Evolutionary conservation across 2,797 vertebrate species (phyloP), one percentile per base, ranked within the genome.

Genomic region (Leuciscus waleckii): DNA sequence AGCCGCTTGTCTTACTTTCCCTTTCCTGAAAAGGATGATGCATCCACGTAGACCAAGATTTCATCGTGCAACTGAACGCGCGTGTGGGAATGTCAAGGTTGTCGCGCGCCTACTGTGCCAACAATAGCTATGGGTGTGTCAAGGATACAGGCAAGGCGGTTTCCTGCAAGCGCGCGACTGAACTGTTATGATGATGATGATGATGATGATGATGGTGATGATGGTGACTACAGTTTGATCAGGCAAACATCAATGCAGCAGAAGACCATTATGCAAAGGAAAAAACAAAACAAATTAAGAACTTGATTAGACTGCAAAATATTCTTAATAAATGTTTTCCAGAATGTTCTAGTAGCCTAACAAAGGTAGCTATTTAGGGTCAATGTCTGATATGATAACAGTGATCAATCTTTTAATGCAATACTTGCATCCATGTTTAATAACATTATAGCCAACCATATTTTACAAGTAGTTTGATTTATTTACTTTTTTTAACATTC

Each of bases 111-210:
- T 77, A 32, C 85, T 32, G 75, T 84, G 82, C 83, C 86, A 85
- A 78, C 80, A 61, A 73, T 85, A 88, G 87, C 43, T 77, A 87
- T 84, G 89, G 87, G 90, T 86, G 89, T 91, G 90, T 91, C 88
- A 69, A 79, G 43, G 46, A 85, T 74, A 88, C 61, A 49, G 84
- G 77, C 82, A 19, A 84, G 85, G 86, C 84, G 71, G 67, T 83
- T 76, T 43, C 76, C 84, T 63, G 39, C 61, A 61, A 49, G 49
- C 63, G 73, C 85, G 65, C 79, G 61, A 75, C 79, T 82, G 37
- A 65, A 78, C 74, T 70, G 73, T 86, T 61, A 46, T 86, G 80
- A 86, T 86, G 84, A 56, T 81, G 84, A 75, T 65, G 71, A n/a
- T 32, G 43, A 19, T 63, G 70, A 39, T 81, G 80, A 8, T 63